These are phyloP conservation scores for Melanotus villosus DNA, from an alignment of 2,888 invertebrate genomes.

Conservation along the genomic window DNA sequence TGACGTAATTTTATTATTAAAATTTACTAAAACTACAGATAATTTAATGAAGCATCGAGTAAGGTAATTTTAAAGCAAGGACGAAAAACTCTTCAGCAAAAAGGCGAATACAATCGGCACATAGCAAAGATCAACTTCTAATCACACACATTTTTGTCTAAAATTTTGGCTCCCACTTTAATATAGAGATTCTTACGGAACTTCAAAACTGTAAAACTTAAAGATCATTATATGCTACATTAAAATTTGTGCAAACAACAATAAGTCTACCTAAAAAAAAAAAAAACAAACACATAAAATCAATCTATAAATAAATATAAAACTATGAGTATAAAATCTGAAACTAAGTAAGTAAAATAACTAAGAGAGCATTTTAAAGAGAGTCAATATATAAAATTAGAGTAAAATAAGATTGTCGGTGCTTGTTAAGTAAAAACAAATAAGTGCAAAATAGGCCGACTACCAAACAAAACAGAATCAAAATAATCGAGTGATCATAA, in stretches of 20 bases:
- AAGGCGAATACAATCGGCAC: conserved; percentile 19
- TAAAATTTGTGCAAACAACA: conserved; percentile 40
- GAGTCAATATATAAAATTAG: not conserved
- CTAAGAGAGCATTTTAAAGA: conserved; percentile 31
- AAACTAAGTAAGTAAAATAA: conserved; percentile 26
- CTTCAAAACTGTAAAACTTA: conserved; percentile 21
- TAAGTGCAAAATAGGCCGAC: conserved; percentile 40
- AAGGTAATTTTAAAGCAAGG: too few species aligned
- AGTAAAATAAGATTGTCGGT: not conserved
- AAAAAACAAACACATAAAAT: conserved; percentile 22
- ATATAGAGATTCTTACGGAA: conserved; percentile 20
- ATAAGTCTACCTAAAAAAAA: conserved; percentile 23
- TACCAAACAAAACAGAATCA: conserved; percentile 17
- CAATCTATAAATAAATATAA: conserved; percentile 33
- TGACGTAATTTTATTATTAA: not conserved
- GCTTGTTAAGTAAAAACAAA: conserved; percentile 30
- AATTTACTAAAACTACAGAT: not conserved
- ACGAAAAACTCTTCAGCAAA: conserved; percentile 4
- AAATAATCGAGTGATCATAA: not conserved
- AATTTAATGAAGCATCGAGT: not conserved
- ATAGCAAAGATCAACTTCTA: conserved; percentile 14
- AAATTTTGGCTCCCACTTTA: conserved; percentile 27
- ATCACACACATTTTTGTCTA: conserved; percentile 15
- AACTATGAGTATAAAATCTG: conserved; percentile 6
- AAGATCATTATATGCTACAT: conserved; percentile 1